Evolutionary conservation across 2,797 vertebrate species (phyloP).

Genomic region (Acipenser transmontanus): DNA sequence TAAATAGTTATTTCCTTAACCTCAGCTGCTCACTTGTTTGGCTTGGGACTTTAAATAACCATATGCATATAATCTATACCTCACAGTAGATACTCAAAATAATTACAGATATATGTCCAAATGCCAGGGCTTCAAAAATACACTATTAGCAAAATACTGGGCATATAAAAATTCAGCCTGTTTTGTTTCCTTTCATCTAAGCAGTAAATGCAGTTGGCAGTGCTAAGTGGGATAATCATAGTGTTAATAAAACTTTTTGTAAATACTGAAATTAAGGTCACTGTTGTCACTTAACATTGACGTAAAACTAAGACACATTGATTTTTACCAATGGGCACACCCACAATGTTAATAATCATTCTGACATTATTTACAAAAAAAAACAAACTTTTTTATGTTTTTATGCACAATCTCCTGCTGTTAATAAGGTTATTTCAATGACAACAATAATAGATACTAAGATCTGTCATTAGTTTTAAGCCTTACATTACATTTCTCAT

Average conservation of each 20-base stretch:
- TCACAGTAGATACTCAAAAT: conserved; percentile 11
- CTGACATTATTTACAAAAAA: background rate
- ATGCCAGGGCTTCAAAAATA: conserved; percentile 23
- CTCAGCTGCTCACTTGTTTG: background rate
- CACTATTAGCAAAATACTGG: conserved; percentile 40
- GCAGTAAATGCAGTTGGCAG: conserved; percentile 36
- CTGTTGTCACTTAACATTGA: conserved; percentile 4
- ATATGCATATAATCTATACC: background rate
- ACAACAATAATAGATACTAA: background rate
- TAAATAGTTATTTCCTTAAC: background rate
- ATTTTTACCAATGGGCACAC: background rate
- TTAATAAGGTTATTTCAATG: conserved; percentile 5
- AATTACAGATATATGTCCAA: conserved; percentile 17
- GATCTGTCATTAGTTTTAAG: background rate
- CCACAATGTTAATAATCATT: conserved; percentile 2
- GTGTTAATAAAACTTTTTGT: conserved; percentile 10
- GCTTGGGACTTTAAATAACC: background rate
- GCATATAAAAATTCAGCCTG: conserved; percentile 37
- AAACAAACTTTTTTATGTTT: no score
- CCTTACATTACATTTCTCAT: conserved; percentile 6
- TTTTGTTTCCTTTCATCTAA: conserved; percentile 35
- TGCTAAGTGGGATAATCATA: conserved; percentile 31
- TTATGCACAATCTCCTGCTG: background rate
- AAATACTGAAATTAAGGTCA: conserved; percentile 8
- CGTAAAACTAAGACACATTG: background rate